Evolutionary conservation across 2,113 vertebrate genomes (phyloP).

Genomic region (Aepyceros melampus): DNA sequence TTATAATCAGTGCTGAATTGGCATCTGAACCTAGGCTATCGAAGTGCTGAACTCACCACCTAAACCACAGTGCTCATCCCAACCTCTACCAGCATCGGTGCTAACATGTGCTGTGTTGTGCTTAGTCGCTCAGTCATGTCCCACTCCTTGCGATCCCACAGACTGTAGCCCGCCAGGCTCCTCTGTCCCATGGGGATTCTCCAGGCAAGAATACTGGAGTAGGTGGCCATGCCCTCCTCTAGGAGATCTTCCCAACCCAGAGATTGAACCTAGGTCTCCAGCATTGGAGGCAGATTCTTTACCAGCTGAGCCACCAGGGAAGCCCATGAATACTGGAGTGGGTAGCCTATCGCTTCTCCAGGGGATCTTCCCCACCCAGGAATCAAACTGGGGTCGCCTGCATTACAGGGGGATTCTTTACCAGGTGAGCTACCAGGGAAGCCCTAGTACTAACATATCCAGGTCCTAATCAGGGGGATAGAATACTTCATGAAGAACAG

Average conservation of each 20-base stretch:
- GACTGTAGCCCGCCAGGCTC: rapidly evolving
- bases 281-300: not conserved
- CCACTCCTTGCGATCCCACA: rapidly evolving
- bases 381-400: not conserved
- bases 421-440: not conserved
- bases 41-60: not conserved
- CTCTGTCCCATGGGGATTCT: not conserved
- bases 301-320: not conserved
- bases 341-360: not conserved
- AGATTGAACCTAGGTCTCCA: not conserved
- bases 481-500: not conserved
- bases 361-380: not conserved
- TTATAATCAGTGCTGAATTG: not conserved
- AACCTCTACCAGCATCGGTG: not conserved
- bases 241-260: not conserved
- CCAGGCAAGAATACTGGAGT: not conserved
- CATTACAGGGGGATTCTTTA: not conserved
- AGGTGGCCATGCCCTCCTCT: not conserved
- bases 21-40: not conserved
- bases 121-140: not conserved
- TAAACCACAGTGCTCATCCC: not conserved
- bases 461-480: not conserved
- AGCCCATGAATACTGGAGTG: not conserved
- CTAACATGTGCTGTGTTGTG: not conserved
- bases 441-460: not conserved